Percentiles rank a stretch among this genome's conserved stretches.
phyloP scores from a whole-genome alignment of 2,888 invertebrate genomes.

The Ctenicera cuprea region DNA sequence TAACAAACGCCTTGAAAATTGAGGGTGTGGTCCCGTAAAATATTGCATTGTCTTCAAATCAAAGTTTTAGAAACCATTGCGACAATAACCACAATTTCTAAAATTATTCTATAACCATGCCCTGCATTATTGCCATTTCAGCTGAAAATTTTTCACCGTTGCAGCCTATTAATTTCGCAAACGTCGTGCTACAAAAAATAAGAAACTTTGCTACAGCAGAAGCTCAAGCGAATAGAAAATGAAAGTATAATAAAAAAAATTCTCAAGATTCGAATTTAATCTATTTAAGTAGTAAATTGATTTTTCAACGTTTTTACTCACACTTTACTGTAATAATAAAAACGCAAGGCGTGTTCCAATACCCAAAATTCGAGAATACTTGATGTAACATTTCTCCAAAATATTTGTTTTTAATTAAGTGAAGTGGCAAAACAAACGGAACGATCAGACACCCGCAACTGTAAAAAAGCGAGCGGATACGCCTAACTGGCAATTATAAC shows the following conservation, averaged over 20 bases:
- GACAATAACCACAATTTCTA: no score
- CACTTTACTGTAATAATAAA: not conserved
- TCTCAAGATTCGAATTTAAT: not conserved
- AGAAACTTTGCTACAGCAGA: no score
- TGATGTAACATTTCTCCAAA: not conserved
- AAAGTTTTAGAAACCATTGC: no score
- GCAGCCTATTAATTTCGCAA: no score
- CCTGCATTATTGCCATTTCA: no score
- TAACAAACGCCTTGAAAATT: no score
- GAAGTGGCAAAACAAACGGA: slow-evolving; percentile 31
- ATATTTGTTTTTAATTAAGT: slow-evolving; percentile 31
- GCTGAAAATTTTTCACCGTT: no score
- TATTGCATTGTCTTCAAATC: no score
- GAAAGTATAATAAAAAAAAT: not conserved
- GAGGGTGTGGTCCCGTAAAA: no score
- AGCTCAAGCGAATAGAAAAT: no score
- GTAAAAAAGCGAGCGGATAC: slow-evolving; percentile 4
- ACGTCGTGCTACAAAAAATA: no score
- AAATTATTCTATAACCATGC: no score
- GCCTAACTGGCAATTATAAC: slow-evolving; percentile 18
- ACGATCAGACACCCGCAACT: not conserved
- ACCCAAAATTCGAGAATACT: not conserved
- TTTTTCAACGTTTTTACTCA: not conserved
- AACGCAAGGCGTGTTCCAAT: not conserved
- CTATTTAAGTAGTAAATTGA: not conserved